phyloP scores from a whole-genome alignment of 2,888 invertebrate species.

The Megalurothrips usitatus region DNA sequence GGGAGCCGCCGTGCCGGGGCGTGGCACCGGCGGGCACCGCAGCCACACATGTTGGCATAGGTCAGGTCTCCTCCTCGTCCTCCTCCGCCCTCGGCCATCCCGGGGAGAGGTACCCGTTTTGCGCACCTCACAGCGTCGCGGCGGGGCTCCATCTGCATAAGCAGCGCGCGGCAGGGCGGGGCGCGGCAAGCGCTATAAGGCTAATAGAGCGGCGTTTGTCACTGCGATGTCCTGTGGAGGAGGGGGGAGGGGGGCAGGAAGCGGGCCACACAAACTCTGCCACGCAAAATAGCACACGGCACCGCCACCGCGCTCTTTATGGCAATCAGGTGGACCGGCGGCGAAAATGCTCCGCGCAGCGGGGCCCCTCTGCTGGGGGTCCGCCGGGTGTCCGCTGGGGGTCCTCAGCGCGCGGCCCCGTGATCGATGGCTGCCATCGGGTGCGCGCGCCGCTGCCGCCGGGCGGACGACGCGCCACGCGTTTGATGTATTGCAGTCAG shows the following conservation, averaged over 20 bases:
- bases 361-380: not conserved
- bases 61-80: no score
- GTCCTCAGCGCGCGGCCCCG: no score
- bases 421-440: no score
- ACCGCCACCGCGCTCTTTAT: not conserved
- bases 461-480: no score
- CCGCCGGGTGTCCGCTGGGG: no score
- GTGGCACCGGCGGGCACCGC: no score
- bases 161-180: not conserved
- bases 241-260: no score
- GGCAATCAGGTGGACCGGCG: not conserved
- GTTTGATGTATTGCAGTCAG: no score
- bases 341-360: not conserved
- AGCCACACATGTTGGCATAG: no score
- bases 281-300: not conserved
- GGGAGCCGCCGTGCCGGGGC: no score
- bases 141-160: slow-evolving; percentile 1
- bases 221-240: not conserved
- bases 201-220: not conserved
- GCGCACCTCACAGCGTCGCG: not conserved
- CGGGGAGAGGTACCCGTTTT: not conserved
- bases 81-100: no score
- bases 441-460: no score
- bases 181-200: not conserved
- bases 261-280: not conserved